A percentile compares a stretch with the other conserved stretches of the same genome.
Conservation (phyloP, 2,113 vertebrate genomes). For the Pomatostomus ruficeps region DNA sequence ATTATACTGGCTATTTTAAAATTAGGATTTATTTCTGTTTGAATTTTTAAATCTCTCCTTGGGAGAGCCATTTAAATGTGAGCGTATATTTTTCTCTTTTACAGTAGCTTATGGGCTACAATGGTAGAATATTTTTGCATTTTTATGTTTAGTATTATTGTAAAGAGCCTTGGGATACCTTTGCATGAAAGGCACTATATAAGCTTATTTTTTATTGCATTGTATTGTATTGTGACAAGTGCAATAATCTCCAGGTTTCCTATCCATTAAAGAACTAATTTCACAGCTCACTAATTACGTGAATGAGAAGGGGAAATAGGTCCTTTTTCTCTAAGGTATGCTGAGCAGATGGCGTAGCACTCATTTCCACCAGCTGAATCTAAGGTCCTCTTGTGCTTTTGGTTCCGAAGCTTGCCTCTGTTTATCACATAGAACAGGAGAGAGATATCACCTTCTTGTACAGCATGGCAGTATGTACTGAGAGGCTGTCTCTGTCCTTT, state of each 20-base stretch:
- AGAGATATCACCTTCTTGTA: background rate
- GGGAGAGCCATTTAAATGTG: slow-evolving; percentile 28
- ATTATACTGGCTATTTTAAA: slow-evolving; percentile 21
- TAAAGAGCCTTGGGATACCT: slow-evolving; percentile 59
- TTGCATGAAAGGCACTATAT: slow-evolving; percentile 55
- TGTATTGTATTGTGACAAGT: slow-evolving; percentile 59
- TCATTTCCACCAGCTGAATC: slow-evolving; percentile 25
- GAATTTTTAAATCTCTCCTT: slow-evolving; percentile 30
- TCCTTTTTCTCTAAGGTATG: slow-evolving; percentile 62
- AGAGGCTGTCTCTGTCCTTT: background rate
- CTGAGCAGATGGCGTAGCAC: slow-evolving; percentile 61
- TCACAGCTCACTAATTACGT: slow-evolving; percentile 77
- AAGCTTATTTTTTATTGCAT: slow-evolving; percentile 52
- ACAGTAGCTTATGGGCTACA: slow-evolving; percentile 39
- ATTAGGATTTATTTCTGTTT: slow-evolving; percentile 44
- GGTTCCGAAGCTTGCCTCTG: background rate
- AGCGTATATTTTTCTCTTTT: slow-evolving; percentile 24
- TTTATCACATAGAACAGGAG: slow-evolving; percentile 13
- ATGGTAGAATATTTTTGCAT: slow-evolving; percentile 35
- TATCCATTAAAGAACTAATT: slow-evolving; percentile 77
- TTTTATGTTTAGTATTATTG: slow-evolving; percentile 66
- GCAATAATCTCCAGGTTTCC: slow-evolving; percentile 68
- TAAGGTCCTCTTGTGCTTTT: background rate
- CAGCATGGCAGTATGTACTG: background rate
- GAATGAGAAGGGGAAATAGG: slow-evolving; percentile 65